Conservation (phyloP, 2,888 invertebrate species). For the Campoplex capitator region DNA sequence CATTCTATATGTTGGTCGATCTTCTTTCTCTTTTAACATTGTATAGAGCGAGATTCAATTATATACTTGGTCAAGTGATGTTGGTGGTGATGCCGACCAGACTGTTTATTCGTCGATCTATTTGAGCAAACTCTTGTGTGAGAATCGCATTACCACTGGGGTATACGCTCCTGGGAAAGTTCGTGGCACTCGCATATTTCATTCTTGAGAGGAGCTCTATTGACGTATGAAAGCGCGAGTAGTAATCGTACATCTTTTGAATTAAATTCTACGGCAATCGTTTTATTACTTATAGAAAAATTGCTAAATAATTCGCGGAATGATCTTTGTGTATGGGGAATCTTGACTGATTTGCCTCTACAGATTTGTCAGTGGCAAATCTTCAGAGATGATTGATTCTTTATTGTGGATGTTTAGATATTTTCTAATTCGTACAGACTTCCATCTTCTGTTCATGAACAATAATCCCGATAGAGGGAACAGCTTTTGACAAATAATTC, state of each 20-base stretch:
- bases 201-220: slow-evolving; percentile 52
- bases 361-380: neutral
- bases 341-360: neutral
- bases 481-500: too few relatives aligned
- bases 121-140: slow-evolving; percentile 25
- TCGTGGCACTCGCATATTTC: slow-evolving; percentile 49
- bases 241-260: slow-evolving; percentile 50
- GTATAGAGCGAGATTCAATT: slow-evolving; percentile 65
- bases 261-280: slow-evolving; percentile 18
- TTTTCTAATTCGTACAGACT: too few relatives aligned
- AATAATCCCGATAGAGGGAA: too few relatives aligned
- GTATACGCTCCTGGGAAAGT: slow-evolving; percentile 52
- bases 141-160: slow-evolving; percentile 9
- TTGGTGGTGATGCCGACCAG: slow-evolving; percentile 61
- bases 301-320: slow-evolving; percentile 11
- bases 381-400: neutral
- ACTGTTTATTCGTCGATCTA: slow-evolving; percentile 41
- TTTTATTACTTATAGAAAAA: slow-evolving; percentile 10
- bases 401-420: neutral
- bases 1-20: neutral
- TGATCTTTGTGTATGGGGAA: neutral
- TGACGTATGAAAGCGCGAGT: slow-evolving; percentile 37
- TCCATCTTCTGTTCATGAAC: too few relatives aligned
- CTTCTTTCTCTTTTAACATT: slow-evolving; percentile 51
- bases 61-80: slow-evolving; percentile 67